Percentiles rank a stretch among this genome's conserved stretches.
phyloP scores from a whole-genome alignment of 2,113 vertebrate species.

The Acanthisitta chloris region DNA sequence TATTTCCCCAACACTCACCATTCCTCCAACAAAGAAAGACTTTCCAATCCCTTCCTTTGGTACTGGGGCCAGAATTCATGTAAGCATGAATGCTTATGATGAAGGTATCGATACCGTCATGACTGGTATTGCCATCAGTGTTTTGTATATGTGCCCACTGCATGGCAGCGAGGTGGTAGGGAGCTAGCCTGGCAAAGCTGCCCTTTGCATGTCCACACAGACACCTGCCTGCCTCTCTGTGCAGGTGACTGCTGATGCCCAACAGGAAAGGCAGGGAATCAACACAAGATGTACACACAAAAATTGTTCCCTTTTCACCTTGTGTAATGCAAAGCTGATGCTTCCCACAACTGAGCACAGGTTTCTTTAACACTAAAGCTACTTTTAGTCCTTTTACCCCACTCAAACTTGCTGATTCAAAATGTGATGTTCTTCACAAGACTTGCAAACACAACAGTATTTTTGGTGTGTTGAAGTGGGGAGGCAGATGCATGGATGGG shows the following conservation, averaged over 20 bases:
- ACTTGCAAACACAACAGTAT: background rate
- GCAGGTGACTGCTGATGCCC: rapidly evolving
- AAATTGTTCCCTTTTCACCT: background rate
- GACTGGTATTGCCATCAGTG: background rate
- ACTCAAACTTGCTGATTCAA: background rate
- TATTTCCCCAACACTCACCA: background rate
- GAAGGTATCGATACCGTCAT: rapidly evolving
- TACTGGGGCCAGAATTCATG: too few species aligned
- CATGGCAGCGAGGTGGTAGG: rapidly evolving
- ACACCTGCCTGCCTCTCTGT: background rate
- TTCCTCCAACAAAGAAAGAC: background rate
- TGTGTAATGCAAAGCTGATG: background rate
- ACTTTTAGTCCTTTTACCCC: background rate
- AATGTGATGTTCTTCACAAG: background rate
- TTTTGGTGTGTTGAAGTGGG: background rate
- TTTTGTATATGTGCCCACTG: background rate
- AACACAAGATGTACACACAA: background rate
- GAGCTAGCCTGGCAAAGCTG: background rate
- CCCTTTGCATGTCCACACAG: background rate
- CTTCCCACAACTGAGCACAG: rapidly evolving
- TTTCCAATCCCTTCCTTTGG: constrained; percentile 25
- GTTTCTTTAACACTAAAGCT: background rate
- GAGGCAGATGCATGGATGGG: background rate
- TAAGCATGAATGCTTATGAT: background rate
- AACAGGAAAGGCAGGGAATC: rapidly evolving